Conservation (phyloP, 2,797 vertebrate genomes). For the Pogoniulus pusillus region DNA sequence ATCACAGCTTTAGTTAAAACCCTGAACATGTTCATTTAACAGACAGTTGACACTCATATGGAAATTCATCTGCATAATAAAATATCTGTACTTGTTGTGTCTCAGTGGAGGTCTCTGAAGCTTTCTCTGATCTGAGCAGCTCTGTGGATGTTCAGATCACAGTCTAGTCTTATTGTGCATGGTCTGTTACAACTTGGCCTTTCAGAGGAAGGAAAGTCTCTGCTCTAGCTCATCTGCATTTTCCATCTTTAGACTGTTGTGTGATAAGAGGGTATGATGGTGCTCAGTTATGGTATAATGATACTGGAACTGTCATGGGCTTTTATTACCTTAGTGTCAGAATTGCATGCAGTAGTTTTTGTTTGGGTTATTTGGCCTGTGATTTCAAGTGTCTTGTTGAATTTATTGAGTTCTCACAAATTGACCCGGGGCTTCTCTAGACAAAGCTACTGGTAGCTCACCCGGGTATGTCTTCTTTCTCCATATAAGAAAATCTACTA, state of each 20-base stretch:
- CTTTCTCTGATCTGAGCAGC: background rate
- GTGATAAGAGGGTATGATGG: background rate
- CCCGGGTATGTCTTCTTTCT: background rate
- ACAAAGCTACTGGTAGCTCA: background rate
- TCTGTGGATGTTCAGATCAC: background rate
- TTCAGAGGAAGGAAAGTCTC: background rate
- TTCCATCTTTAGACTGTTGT: background rate
- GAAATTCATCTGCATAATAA: constrained; percentile 2
- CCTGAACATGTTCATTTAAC: background rate
- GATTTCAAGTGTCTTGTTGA: background rate
- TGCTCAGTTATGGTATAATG: background rate
- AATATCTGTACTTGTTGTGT: constrained; percentile 13
- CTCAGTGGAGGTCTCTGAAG: background rate
- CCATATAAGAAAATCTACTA: background rate
- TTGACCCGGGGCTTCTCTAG: background rate
- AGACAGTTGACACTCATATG: background rate
- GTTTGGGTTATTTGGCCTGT: background rate
- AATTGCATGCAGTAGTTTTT: background rate
- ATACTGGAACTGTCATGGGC: background rate
- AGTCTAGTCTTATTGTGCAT: background rate
- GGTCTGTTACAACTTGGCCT: background rate
- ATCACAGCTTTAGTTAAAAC: background rate
- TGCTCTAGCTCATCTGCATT: background rate
- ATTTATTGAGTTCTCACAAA: background rate
- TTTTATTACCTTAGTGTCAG: background rate